Base-by-base conservation (phyloP, 2,888 invertebrate species). In the Fragum sueziense region DNA sequence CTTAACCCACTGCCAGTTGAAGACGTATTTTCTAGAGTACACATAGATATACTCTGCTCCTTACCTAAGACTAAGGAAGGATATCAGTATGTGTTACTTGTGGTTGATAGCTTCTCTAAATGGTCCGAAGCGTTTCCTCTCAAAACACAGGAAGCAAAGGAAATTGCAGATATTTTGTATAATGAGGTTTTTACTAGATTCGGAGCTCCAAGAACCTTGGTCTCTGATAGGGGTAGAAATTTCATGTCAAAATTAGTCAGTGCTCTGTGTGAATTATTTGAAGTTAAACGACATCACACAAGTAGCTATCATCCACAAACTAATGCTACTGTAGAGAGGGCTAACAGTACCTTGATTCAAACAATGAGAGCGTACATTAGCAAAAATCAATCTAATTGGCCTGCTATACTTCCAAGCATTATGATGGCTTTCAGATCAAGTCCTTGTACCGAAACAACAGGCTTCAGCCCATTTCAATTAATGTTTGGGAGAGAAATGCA, bases 341-440 rank as follows among this genome's bases (percentile, higher is more conserved):
- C 52, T 11, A 86, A 86, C 62, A 34, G 71, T 14, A 79, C 74
- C 4, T 14, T 86, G 0, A 29, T 65, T 0, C 82, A 86, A 70
- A 70, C 69, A 14, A 25, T 86, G 0, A 41, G 80, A 17, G 33
- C 82, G 6, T 80, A 84, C 51, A 61, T 79, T 34, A 34, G 59
- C 29, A 79, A 82, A 37, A 65, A 82, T 31, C 79, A 84, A 54
- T 54, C 20, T 4, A 83, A 81, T 31, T 85, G 84, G 85, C 76
- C 73, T 14, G 17, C 61, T 0, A 29, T 81, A 9, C 22, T 84
- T 20, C 80, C 83, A 14, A 75, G 78, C 54, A 70, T 83, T 4
- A 69, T 85, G 74, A 86, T 85, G 85, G 82, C 85, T 1, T 79
- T 80, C 34, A n/a, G 86, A n/a, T 73, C 77, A 17, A 51, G 75